Conservation (phyloP, 2,888 invertebrate genomes). For the Liodrosophila aerea region DNA sequence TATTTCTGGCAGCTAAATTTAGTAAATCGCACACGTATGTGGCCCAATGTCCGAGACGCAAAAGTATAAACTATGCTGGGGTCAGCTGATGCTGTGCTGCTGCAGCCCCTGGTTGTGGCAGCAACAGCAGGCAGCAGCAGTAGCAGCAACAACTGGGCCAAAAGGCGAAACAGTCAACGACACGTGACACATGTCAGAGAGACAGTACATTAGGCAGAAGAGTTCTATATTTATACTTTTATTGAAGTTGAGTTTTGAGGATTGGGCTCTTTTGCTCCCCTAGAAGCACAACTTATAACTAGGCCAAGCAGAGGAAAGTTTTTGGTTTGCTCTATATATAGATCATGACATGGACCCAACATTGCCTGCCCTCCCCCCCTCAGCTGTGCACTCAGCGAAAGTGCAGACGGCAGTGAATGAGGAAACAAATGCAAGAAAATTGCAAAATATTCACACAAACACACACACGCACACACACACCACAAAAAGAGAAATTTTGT, state of each 20-base stretch:
- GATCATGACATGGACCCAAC: constrained; percentile 33
- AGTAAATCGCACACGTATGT: constrained; percentile 77
- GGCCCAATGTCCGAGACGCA: constrained; percentile 74
- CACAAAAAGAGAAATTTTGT: neutral
- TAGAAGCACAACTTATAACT: constrained; percentile 49
- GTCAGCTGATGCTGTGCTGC: constrained; percentile 47
- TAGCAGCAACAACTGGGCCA: constrained; percentile 64
- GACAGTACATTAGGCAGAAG: no score
- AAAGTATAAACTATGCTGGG: constrained; percentile 72
- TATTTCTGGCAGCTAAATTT: constrained; percentile 56
- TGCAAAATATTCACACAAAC: constrained; percentile 35
- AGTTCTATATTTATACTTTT: constrained; percentile 34
- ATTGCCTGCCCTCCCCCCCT: neutral
- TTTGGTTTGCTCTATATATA: constrained; percentile 39
- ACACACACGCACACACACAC: neutral
- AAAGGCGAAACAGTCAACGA: constrained; percentile 76
- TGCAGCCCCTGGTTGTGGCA: constrained; percentile 28
- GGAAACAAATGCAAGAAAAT: constrained; percentile 65
- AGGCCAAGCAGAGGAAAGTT: constrained; percentile 40
- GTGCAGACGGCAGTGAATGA: constrained; percentile 58
- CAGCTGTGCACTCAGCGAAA: constrained; percentile 32
- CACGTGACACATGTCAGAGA: constrained; percentile 49
- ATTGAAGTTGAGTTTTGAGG: constrained; percentile 18
- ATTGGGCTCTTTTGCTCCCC: constrained; percentile 36
- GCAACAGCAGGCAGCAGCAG: no score